phyloP scores from a whole-genome alignment of 2,797 vertebrate genomes.

The Sebastes oblongus region DNA sequence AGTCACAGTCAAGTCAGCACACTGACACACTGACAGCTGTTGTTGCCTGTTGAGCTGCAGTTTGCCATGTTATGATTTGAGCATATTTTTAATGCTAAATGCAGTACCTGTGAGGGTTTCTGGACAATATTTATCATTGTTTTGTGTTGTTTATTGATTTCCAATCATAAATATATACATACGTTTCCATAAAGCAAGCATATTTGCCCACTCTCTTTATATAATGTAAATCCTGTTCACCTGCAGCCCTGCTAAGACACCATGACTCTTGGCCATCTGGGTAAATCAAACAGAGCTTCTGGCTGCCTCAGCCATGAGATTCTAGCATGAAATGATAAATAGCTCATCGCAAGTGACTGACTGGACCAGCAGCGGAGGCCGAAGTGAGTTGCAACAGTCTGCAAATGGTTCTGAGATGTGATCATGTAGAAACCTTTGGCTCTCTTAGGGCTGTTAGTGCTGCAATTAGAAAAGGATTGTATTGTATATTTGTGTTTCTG shows the following conservation, averaged over 20 bases:
- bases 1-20: too few relatives aligned
- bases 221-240: not conserved
- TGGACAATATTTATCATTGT: too few relatives aligned
- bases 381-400: slow-evolving; percentile 9
- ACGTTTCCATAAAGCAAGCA: too few relatives aligned
- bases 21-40: too few relatives aligned
- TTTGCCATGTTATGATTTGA: too few relatives aligned
- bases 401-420: slow-evolving; percentile 42
- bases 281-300: not conserved
- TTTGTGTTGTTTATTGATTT: too few relatives aligned
- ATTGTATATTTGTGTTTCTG: slow-evolving; percentile 53
- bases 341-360: slow-evolving; percentile 19
- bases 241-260: not conserved
- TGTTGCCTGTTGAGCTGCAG: too few relatives aligned
- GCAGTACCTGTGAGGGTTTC: too few relatives aligned
- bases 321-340: not conserved
- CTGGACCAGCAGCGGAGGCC: slow-evolving; percentile 11
- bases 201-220: too few relatives aligned
- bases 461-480: slow-evolving; percentile 24
- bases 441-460: slow-evolving; percentile 23
- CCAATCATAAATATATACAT: too few relatives aligned
- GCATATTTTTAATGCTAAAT: too few relatives aligned
- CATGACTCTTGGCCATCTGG: not conserved
- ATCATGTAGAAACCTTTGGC: slow-evolving; percentile 43
- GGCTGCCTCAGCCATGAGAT: not conserved